A percentile compares a stretch with the other conserved stretches of the same genome.
Conservation (phyloP, 2,888 invertebrate species). For the Kryphioiulus occultus region DNA sequence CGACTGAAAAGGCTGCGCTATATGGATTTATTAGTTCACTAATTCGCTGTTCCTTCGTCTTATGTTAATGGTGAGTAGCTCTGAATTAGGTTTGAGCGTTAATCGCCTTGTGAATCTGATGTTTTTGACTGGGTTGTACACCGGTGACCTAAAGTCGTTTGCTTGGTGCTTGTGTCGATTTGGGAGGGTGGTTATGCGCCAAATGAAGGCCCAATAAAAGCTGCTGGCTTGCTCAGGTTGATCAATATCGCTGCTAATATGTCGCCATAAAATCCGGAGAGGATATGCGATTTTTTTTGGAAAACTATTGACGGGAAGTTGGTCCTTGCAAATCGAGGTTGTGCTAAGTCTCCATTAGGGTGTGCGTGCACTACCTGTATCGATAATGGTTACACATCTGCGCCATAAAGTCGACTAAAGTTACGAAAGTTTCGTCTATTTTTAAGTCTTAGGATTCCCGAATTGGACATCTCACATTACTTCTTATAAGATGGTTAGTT, state of each 20-base stretch:
- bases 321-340: background rate
- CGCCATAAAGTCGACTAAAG: background rate
- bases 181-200: background rate
- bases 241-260: background rate
- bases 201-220: background rate
- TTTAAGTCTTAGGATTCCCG: background rate
- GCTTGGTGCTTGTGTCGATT: background rate
- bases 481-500: background rate
- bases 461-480: background rate
- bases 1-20: background rate
- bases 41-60: background rate
- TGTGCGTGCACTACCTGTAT: slow-evolving; percentile 37
- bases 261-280: background rate
- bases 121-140: background rate
- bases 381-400: background rate
- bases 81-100: background rate
- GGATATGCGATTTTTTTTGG: background rate
- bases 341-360: background rate
- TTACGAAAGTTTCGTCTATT: background rate
- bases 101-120: background rate
- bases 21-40: background rate
- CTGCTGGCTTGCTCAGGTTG: background rate
- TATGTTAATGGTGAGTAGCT: background rate
- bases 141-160: background rate
- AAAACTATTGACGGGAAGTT: slow-evolving; percentile 11